Conservation (phyloP, 1,140 invertebrate genomes). For the Bombus consobrinus region DNA sequence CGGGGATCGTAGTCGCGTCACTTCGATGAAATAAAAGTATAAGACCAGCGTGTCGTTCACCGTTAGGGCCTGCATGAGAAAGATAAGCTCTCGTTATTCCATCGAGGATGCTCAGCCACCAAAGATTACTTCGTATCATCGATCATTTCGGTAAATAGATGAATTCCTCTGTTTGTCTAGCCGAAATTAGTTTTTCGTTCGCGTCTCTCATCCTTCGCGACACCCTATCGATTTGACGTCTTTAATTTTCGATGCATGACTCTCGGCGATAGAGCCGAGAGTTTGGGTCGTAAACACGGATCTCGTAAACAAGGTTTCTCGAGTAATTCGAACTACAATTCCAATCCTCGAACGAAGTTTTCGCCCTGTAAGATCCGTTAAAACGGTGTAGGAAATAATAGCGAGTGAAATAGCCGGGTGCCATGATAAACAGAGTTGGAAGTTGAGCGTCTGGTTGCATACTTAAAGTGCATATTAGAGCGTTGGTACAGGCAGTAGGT, state of each 20-base stretch:
- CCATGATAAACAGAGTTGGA: constrained; percentile 35
- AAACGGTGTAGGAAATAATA: constrained; percentile 37
- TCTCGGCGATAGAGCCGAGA: neutral
- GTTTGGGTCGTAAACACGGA: constrained; percentile 5
- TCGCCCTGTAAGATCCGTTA: neutral
- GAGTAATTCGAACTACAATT: constrained; percentile 3
- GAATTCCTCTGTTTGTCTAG: constrained; percentile 65
- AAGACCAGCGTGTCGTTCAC: constrained; percentile 4
- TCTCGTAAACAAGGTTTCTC: neutral
- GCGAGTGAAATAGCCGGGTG: neutral
- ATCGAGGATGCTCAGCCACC: constrained; percentile 12
- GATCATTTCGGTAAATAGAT: constrained; percentile 67
- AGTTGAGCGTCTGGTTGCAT: constrained; percentile 33
- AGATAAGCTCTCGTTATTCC: constrained; percentile 67
- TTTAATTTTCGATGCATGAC: constrained; percentile 26
- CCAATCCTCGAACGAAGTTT: neutral
- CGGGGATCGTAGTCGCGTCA: neutral
- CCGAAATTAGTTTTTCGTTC: constrained; percentile 64
- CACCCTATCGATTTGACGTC: neutral
- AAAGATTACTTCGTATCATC: constrained; percentile 62
- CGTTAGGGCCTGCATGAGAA: constrained; percentile 53
- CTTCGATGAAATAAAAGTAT: constrained; percentile 60
- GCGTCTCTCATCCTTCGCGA: neutral
- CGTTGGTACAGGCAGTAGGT: constrained; percentile 27
- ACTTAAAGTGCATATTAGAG: constrained; percentile 45